Evolutionary conservation across 2,888 invertebrate species (phyloP), one percentile per base, ranked within the genome.

Genomic region (Hypolimnas misippus): DNA sequence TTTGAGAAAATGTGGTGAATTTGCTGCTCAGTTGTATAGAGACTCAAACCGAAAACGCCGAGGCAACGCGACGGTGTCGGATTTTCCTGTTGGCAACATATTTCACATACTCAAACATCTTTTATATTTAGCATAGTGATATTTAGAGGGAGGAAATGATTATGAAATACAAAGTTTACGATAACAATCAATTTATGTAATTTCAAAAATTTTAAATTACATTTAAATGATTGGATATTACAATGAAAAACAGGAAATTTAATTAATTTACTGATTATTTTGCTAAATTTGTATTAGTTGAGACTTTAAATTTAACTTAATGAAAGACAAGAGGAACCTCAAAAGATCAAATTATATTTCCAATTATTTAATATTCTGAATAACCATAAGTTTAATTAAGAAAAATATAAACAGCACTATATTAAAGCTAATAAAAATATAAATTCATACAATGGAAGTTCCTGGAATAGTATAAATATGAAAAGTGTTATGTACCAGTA

Each of bases 1-100:
- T 98, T 97, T 50, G 95, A 95, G 89, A 99, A 98, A 70, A 98
- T 96, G 76, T 98, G 97, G 79, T 96, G 95, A 44, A 99, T 94
- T 84, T 98, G 97, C 74, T 96, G 94, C 82, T 99, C 98, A 0
- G 97, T 96, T 0, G 99, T 99, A 87, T 96, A 96, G 58, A 98
- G 94, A 79, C 97, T 98, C 61, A 99, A 92, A 3, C 99, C 99
- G 86, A 99, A 99, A 10, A 99, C 96, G 16, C 99, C 99, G 53
- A 99, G 93, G 81, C 98, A 99, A 57, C 97, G 93, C 51, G 96
- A 96, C 2, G 97, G 96, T 67, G 96, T 95, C 0, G 98, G 98
- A 81, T 97, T 96, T 76, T 98, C 97, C 93, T 94, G 86, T 70
- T 72, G 73, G 75, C 74, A 79, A 75, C 70, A 72, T 67, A 71